These are phyloP conservation scores for Eudasyphora cyanicolor DNA, from an alignment of 2,888 invertebrate species.

Conservation along the genomic window DNA sequence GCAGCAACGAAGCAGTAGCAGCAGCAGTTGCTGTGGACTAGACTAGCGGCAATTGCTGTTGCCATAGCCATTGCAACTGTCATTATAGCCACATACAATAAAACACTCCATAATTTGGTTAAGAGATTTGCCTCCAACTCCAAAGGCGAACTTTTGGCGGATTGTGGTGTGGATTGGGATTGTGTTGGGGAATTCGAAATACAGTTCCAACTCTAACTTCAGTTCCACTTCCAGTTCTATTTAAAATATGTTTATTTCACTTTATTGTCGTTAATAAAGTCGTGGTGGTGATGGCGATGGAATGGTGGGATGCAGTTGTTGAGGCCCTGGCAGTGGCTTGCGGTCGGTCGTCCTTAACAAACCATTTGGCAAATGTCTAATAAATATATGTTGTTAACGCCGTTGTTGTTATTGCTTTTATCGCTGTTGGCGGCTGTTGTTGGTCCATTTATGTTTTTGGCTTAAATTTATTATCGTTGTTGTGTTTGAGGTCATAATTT, in stretches of 20 bases:
- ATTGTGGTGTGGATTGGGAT: constrained; percentile 17
- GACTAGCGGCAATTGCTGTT: constrained; percentile 52
- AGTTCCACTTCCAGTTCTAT: constrained; percentile 12
- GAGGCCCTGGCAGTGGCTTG: neutral
- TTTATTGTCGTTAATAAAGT: constrained; percentile 50
- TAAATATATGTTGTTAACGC: constrained; percentile 64
- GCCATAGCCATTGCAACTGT: constrained; percentile 48
- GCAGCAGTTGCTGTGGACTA: constrained; percentile 53
- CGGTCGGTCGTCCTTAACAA: constrained; percentile 59
- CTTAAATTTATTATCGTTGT: constrained; percentile 56
- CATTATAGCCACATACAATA: constrained; percentile 67
- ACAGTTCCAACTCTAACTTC: too few relatives aligned
- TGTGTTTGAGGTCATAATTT: constrained; percentile 40
- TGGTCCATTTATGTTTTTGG: constrained; percentile 43
- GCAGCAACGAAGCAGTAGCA: constrained; percentile 12
- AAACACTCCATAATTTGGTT: constrained; percentile 61
- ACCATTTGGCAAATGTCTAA: constrained; percentile 65
- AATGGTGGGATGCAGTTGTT: neutral
- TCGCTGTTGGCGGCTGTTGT: constrained; percentile 21
- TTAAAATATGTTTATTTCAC: constrained; percentile 25
- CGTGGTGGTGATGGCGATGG: neutral
- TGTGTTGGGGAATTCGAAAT: neutral
- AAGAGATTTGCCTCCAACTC: constrained; percentile 30
- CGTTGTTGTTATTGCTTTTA: constrained; percentile 35
- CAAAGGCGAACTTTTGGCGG: too few relatives aligned